Percentiles rank a stretch among this genome's conserved stretches.
phyloP scores from a whole-genome alignment of 2,888 invertebrate genomes.

The Uloborus plumipes region DNA sequence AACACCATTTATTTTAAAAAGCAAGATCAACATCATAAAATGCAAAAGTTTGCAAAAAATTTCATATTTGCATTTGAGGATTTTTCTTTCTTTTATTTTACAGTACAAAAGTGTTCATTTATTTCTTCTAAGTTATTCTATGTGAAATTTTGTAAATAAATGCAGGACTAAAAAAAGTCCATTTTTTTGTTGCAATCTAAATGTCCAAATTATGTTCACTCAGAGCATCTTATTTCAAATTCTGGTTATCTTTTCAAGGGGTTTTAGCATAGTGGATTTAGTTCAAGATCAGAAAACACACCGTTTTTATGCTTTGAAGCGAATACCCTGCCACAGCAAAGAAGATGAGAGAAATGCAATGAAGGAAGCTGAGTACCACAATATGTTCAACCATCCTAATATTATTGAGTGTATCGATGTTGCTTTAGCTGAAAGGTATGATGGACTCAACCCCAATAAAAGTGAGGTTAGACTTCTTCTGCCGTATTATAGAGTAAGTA shows the following conservation, averaged over 20 bases:
- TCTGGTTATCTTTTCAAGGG: conserved; percentile 74
- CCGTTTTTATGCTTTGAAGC: conserved; percentile 82
- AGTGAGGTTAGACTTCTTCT: conserved; percentile 81
- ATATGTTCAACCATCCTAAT: conserved; percentile 80
- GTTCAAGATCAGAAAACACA: conserved; percentile 79
- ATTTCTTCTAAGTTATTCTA: too few species aligned
- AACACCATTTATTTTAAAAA: too few species aligned
- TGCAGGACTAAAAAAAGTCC: too few species aligned
- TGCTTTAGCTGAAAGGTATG: conserved; percentile 74
- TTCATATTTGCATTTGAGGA: too few species aligned
- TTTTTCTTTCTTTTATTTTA: too few species aligned
- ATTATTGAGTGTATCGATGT: conserved; percentile 82
- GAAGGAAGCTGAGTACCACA: conserved; percentile 82
- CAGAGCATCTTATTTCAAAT: not conserved
- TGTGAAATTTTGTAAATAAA: too few species aligned
- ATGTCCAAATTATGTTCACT: too few species aligned
- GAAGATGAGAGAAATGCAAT: conserved; percentile 81
- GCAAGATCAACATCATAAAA: too few species aligned
- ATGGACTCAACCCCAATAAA: conserved; percentile 70
- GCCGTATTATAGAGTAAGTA: conserved; percentile 79
- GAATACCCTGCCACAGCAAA: conserved; percentile 83
- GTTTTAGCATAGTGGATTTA: conserved; percentile 85
- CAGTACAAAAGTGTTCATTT: too few species aligned
- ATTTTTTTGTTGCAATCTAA: too few species aligned
- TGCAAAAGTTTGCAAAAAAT: too few species aligned